Evolutionary conservation across 2,888 invertebrate species (phyloP), one percentile per base, ranked within the genome.

Genomic region (Drosophila koepferae): DNA sequence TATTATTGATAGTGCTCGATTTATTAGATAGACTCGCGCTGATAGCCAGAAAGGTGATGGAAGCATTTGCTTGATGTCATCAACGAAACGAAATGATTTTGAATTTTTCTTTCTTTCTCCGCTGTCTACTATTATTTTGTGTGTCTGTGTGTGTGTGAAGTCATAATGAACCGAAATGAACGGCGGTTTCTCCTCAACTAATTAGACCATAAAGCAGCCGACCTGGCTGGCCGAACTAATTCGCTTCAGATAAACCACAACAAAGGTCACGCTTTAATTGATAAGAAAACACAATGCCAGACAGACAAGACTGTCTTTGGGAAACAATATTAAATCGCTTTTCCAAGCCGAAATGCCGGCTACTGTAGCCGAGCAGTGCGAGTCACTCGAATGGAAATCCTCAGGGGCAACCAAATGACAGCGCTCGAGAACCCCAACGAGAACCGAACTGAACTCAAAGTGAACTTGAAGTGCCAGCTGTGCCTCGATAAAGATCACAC

Each of bases 221-320:
- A 70, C 65, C 65, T 72, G 71, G 66, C 65, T 81, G 77, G 81
- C 76, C 81, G 81, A 85, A 84, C 86, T 86, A 86, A 84, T 87
- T 87, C 80, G 71, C 77, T 68, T 71, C 67, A 77, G 84, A 85
- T 85, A 89, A 89, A 85, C 89, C 86, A 86, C 86, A 86, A 86
- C 82, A 86, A 86, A 86, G 86, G 90, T 86, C 90, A 86, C 86
- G 89, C 86, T 86, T 86, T 86, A 89, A 86, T 86, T 86, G 86
- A 86, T 86, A 86, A 86, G 76, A 81, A 75, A 81, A 74, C 67
- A 77, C 63, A 64, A 69, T 64, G 71, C 69, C 14, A 28, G 6
- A 28, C 28, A 6, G 6, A 28, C 28, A 7, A 28, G 56, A 23
- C 43, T 65, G 51, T 65, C 67, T 69, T 38, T 44, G 69, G 63